A percentile compares a stretch with the other conserved stretches of the same genome.
These are phyloP conservation scores for Melinaea marsaeus DNA, from an alignment of 2,888 invertebrate genomes.

Conservation along the genomic window DNA sequence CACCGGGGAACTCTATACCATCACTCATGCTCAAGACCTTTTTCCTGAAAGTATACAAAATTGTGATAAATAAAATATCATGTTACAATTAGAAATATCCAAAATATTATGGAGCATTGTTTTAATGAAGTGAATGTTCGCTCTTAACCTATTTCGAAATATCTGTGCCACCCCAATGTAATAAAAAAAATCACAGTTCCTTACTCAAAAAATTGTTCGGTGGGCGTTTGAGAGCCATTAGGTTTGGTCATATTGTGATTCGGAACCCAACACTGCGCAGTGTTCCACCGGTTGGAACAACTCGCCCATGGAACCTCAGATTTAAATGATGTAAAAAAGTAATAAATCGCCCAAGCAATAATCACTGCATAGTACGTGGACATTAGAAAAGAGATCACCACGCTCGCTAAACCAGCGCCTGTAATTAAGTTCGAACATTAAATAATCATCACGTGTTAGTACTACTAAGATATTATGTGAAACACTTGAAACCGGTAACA, in stretches of 20 bases:
- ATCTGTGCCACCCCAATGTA: background rate
- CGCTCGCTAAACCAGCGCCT: conserved; percentile 96
- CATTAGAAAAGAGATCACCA: conserved; percentile 95
- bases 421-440: background rate
- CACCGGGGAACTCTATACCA: conserved; percentile 90
- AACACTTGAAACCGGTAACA: conserved; percentile 7
- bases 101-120: background rate
- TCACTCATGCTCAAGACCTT: conserved; percentile 90
- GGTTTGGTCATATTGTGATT: conserved; percentile 82
- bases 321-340: conserved; percentile 93
- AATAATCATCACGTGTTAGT: background rate
- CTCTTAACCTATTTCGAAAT: background rate
- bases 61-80: background rate
- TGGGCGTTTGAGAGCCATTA: conserved; percentile 86
- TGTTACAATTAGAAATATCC: background rate
- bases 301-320: conserved; percentile 93
- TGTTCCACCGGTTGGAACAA: conserved; percentile 92
- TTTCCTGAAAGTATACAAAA: conserved; percentile 78
- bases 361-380: conserved; percentile 97
- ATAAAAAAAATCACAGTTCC: conserved; percentile 43
- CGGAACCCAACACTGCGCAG: conserved; percentile 89
- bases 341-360: conserved; percentile 95
- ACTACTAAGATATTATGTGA: background rate
- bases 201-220: conserved; percentile 96
- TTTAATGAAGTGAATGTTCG: background rate